phyloP scores from a whole-genome alignment of 2,888 invertebrate genomes.

The Hesperia comma region DNA sequence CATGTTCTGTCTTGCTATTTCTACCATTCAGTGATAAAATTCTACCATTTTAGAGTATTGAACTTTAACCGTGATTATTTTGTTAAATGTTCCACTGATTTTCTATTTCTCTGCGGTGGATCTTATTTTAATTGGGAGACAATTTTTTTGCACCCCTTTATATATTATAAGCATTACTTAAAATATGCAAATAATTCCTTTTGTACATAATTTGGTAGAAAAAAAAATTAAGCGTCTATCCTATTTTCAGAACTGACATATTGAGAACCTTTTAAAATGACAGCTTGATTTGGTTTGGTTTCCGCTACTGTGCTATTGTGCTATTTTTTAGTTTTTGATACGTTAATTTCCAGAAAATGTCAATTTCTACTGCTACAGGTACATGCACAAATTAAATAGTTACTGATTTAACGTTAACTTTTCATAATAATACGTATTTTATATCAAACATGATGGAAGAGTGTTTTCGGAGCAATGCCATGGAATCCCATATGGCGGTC shows the following conservation, averaged over 20 bases:
- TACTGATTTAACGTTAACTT: conserved; percentile 50
- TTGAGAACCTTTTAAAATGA: conserved; percentile 76
- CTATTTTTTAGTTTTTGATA: conserved; percentile 78
- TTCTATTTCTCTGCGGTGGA: not conserved
- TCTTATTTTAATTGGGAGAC: not conserved
- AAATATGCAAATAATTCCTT: not conserved
- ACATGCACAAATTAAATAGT: conserved; percentile 55
- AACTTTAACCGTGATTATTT: not conserved
- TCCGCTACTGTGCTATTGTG: conserved; percentile 83
- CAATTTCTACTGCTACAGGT: conserved; percentile 82
- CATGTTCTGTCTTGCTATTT: not conserved
- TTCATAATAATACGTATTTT: conserved; percentile 55
- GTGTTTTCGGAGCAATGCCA: conserved; percentile 81
- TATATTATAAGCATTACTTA: not conserved
- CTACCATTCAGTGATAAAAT: not conserved
- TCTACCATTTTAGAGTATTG: not conserved
- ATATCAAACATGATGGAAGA: conserved; percentile 70
- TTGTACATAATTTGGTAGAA: conserved; percentile 31
- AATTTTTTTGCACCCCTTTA: not conserved
- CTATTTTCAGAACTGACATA: conserved; percentile 58
- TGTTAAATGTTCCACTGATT: not conserved
- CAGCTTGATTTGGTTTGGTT: conserved; percentile 84
- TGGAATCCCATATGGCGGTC: conserved; percentile 84
- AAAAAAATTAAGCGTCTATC: conserved; percentile 39
- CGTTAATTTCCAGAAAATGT: conserved; percentile 74